Evolutionary conservation across 2,113 vertebrate species (phyloP).

Genomic region (Chrysemys picta): DNA sequence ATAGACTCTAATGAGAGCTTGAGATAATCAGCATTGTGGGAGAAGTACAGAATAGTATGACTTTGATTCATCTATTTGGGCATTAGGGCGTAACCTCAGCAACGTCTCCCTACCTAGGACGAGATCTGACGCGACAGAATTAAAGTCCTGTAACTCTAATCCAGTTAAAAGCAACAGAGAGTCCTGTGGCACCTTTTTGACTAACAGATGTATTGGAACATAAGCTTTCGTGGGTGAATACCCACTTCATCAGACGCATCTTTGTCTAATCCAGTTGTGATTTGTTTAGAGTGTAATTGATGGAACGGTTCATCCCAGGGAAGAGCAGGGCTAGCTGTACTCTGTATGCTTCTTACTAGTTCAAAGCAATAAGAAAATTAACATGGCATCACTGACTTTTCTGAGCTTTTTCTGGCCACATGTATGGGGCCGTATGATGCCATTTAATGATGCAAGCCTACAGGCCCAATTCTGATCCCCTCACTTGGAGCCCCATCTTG

Average conservation of each 20-base stretch:
- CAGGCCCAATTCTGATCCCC: not conserved
- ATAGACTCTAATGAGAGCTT: not conserved
- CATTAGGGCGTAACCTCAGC: not conserved
- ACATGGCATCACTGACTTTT: constrained; percentile 25
- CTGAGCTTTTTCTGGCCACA: not conserved
- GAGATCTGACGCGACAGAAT: not conserved
- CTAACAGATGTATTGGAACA: too few species aligned
- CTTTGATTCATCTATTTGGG: not conserved
- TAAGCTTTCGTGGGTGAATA: too few species aligned
- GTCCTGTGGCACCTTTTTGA: too few species aligned
- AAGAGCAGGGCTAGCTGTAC: not conserved
- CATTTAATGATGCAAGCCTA: not conserved
- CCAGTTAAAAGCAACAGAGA: not conserved
- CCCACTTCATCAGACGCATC: too few species aligned
- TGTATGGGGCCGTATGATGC: not conserved
- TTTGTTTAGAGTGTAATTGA: not conserved
- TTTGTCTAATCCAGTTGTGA: not conserved
- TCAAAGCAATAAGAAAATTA: constrained; percentile 28
- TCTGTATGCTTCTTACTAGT: not conserved
- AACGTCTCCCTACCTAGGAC: not conserved
- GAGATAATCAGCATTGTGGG: not conserved
- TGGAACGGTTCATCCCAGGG: not conserved
- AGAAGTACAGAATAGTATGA: not conserved
- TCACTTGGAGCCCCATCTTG: not conserved
- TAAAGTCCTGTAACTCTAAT: not conserved